Conservation (phyloP, 2,888 invertebrate genomes). For the Eupithecia centaureata region DNA sequence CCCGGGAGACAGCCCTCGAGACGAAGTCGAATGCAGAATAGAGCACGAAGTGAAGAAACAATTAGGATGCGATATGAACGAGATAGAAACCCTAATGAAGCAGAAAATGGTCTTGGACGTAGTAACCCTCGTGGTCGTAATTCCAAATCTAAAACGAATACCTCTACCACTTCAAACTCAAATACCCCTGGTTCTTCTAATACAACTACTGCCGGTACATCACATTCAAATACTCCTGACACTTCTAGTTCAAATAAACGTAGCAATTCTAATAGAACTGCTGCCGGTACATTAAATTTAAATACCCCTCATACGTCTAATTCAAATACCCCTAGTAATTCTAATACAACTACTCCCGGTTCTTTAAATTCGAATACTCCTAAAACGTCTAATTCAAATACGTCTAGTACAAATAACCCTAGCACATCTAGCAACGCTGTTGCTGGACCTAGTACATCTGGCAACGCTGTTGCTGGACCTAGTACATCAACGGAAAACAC, state of each 20-base stretch:
- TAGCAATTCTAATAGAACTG: not conserved
- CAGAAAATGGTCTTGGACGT: not conserved
- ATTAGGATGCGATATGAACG: not conserved
- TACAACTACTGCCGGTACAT: not conserved
- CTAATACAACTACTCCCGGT: not conserved
- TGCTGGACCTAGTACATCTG: not conserved
- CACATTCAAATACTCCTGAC: slow-evolving; percentile 4
- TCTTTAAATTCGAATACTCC: not conserved
- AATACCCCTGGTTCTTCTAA: not conserved
- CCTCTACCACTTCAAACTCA: not conserved
- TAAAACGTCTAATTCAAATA: not conserved
- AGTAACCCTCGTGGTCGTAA: not conserved
- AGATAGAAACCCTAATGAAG: not conserved
- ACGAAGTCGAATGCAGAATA: slow-evolving; percentile 1
- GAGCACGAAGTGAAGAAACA: slow-evolving; percentile 9
- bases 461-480: slow-evolving; percentile 9
- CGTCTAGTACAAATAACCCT: not conserved
- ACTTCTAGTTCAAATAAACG: not conserved
- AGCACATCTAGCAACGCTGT: not conserved
- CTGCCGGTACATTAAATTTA: not conserved
- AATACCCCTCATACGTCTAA: not conserved
- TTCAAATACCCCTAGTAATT: not conserved
- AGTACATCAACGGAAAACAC: slow-evolving; percentile 17
- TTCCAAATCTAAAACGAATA: not conserved
- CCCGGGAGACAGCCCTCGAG: slow-evolving; percentile 7